These are phyloP conservation scores for Octodon degus DNA, from an alignment of 2,113 vertebrate species.

Conservation along the genomic window DNA sequence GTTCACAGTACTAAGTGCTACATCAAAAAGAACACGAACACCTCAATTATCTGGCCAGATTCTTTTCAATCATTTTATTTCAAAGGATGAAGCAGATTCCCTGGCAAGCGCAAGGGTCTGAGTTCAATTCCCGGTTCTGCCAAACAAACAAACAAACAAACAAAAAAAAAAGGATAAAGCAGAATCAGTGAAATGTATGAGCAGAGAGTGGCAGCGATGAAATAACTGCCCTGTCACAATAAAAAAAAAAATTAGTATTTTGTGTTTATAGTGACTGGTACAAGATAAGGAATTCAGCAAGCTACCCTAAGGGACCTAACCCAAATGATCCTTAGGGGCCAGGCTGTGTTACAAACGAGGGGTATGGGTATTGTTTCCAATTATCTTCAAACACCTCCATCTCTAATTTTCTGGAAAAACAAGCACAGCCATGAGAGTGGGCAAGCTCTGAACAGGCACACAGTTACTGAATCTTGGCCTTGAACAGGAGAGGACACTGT, in stretches of 20 bases:
- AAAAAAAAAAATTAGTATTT: neutral
- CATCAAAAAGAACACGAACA: neutral
- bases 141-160: too few species aligned
- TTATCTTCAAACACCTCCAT: neutral
- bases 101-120: too few species aligned
- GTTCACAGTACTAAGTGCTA: neutral
- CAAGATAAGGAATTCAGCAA: neutral
- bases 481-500: slow-evolving; percentile 5
- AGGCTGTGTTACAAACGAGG: neutral
- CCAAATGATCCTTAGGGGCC: neutral
- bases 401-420: slow-evolving; percentile 38
- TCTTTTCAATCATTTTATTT: slow-evolving; percentile 20
- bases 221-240: neutral
- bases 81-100: neutral
- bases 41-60: neutral
- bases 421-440: neutral
- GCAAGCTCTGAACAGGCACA: neutral
- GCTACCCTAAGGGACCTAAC: neutral
- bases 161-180: neutral
- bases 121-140: too few species aligned
- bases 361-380: neutral
- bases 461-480: slow-evolving; percentile 28
- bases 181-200: neutral
- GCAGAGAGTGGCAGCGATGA: neutral
- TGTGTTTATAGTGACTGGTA: neutral